Conservation (phyloP, 2,888 invertebrate species). For the Drosophila dives region DNA sequence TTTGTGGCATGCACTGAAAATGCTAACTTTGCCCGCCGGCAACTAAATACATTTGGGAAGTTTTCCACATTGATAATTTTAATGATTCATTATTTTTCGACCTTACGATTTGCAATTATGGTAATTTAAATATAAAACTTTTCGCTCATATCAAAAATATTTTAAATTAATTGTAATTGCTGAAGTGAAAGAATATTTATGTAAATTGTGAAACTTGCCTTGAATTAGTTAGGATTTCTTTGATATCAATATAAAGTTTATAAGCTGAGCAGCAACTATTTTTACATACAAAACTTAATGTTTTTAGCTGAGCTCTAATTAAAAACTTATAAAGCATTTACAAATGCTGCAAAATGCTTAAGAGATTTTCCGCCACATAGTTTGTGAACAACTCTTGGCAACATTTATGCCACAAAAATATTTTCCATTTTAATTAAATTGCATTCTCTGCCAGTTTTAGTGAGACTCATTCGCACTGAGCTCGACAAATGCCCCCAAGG, state of each 20-base stretch:
- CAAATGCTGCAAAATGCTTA: constrained; percentile 23
- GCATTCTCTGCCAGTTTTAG: constrained; percentile 52
- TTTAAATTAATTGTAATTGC: neutral
- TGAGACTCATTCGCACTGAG: constrained; percentile 15
- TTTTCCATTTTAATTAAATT: constrained; percentile 75
- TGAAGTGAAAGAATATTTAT: neutral
- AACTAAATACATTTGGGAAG: constrained; percentile 35
- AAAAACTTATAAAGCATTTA: neutral
- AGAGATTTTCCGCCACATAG: constrained; percentile 11
- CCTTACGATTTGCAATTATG: constrained; percentile 26
- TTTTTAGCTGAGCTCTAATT: neutral
- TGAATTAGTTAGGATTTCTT: neutral
- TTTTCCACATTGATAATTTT: constrained; percentile 32
- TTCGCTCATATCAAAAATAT: neutral
- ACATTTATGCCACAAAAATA: constrained; percentile 61
- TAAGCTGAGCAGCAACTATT: neutral
- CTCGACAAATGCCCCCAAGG: constrained; percentile 6
- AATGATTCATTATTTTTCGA: constrained; percentile 23
- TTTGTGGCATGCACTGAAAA: constrained; percentile 27
- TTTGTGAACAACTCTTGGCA: constrained; percentile 24
- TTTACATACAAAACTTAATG: neutral
- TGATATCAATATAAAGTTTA: neutral
- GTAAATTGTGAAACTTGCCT: neutral
- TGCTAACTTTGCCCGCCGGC: constrained; percentile 42
- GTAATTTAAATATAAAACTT: constrained; percentile 11